phyloP scores from a whole-genome alignment of 2,113 vertebrate genomes.

The Isichthys henryi region DNA sequence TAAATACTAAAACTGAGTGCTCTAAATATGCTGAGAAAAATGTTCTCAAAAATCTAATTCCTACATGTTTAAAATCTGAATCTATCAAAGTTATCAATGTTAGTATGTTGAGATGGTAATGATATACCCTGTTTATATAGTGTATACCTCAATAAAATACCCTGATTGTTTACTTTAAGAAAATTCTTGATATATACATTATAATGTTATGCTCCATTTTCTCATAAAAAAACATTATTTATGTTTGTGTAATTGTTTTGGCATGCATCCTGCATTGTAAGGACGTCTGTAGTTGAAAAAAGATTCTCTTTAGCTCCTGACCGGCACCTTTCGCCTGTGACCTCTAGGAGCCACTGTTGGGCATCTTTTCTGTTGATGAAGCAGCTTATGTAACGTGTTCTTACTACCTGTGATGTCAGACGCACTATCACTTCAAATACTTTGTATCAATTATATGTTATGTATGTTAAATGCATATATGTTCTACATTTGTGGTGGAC shows the following conservation, averaged over 20 bases:
- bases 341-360: background rate
- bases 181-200: background rate
- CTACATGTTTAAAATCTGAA: background rate
- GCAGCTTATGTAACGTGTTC: background rate
- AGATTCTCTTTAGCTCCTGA: background rate
- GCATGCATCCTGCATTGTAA: background rate
- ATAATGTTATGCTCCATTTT: background rate
- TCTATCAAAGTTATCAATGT: background rate
- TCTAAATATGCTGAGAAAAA: background rate
- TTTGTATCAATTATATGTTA: background rate
- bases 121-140: background rate
- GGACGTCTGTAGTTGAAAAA: background rate
- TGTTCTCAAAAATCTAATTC: background rate
- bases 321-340: background rate
- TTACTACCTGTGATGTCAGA: background rate
- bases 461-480: background rate
- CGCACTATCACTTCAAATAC: background rate
- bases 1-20: background rate
- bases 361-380: background rate
- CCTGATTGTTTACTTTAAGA: background rate
- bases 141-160: background rate
- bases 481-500: background rate
- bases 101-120: background rate
- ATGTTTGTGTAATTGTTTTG: background rate
- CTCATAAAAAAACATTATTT: background rate